A percentile compares a stretch with the other conserved stretches of the same genome.
Evolutionary conservation across 1,140 invertebrate species (phyloP).

Genomic region (Drosophila lowei): DNA sequence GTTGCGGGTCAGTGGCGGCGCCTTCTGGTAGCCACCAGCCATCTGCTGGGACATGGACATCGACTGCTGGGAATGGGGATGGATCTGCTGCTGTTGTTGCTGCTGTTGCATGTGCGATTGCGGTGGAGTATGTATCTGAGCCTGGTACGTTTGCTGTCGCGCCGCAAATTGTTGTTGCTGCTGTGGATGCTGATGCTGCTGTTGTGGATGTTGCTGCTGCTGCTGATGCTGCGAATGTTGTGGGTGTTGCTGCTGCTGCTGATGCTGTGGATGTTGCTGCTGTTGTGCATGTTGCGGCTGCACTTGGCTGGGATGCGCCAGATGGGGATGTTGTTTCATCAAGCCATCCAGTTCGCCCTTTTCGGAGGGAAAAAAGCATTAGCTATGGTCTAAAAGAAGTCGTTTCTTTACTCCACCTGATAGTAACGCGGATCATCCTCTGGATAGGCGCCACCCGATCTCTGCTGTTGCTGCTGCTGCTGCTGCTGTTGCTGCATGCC

Average conservation of each 20-base stretch:
- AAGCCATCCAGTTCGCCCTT: constrained; percentile 89
- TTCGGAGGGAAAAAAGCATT: not conserved
- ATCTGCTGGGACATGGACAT: constrained; percentile 23
- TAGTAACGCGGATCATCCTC: constrained; percentile 88
- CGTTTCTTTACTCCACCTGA: constrained; percentile 68
- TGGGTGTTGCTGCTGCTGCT: constrained; percentile 66
- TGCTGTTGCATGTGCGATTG: constrained; percentile 71
- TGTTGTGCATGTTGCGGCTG: constrained; percentile 56
- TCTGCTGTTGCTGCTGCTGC: constrained; percentile 48
- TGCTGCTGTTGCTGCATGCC: constrained; percentile 47
- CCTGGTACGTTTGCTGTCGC: constrained; percentile 40
- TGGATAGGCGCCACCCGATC: constrained; percentile 54
- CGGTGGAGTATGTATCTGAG: constrained; percentile 87
- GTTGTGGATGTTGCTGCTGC: constrained; percentile 55
- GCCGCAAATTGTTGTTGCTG: constrained; percentile 37
- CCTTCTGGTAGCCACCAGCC: constrained; percentile 64
- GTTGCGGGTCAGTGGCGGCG: constrained; percentile 74
- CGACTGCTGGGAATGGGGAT: constrained; percentile 5
- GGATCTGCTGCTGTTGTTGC: constrained; percentile 54
- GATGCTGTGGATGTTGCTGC: constrained; percentile 79
- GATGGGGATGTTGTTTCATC: constrained; percentile 89
- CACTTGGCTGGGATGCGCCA: constrained; percentile 85
- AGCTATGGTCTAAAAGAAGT: too few species aligned
- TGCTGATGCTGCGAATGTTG: constrained; percentile 69
- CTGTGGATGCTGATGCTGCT: constrained; percentile 21